phyloP scores from a whole-genome alignment of 2,113 vertebrate species.

The Acanthochromis polyacanthus region DNA sequence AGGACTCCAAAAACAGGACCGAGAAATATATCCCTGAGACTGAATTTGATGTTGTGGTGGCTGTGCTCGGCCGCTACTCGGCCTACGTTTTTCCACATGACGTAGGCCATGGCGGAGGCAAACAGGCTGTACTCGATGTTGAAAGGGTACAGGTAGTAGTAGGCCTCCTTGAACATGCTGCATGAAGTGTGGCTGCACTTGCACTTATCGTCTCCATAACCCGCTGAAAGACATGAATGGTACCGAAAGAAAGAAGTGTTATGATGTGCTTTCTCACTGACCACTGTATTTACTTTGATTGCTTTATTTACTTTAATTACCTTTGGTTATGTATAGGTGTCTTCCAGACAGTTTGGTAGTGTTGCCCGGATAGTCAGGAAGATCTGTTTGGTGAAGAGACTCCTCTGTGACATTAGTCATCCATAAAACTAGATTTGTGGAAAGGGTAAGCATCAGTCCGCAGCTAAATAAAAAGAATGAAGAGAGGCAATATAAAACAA shows the following conservation, averaged over 20 bases:
- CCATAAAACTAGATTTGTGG: constrained; percentile 94
- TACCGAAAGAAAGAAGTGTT: not conserved
- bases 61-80: constrained; percentile 83
- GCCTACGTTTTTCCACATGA: constrained; percentile 98
- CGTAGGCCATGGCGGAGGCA: constrained; percentile 93
- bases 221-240: constrained; percentile 60
- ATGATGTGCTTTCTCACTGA: not conserved
- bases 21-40: constrained; percentile 79
- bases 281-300: not conserved
- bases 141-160: constrained; percentile 94
- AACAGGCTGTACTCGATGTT: constrained; percentile 98
- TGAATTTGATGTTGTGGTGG: constrained; percentile 82
- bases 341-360: constrained; percentile 17
- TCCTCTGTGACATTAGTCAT: constrained; percentile 94
- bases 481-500: not conserved
- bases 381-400: constrained; percentile 89
- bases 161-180: constrained; percentile 88
- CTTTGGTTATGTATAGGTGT: constrained; percentile 38
- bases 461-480: constrained; percentile 80
- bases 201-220: constrained; percentile 76
- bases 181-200: constrained; percentile 87
- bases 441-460: constrained; percentile 93
- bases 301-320: constrained; percentile 30
- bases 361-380: constrained; percentile 25
- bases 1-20: constrained; percentile 87